Conservation (phyloP, 2,797 vertebrate genomes). For the Adelosebastes latens region DNA sequence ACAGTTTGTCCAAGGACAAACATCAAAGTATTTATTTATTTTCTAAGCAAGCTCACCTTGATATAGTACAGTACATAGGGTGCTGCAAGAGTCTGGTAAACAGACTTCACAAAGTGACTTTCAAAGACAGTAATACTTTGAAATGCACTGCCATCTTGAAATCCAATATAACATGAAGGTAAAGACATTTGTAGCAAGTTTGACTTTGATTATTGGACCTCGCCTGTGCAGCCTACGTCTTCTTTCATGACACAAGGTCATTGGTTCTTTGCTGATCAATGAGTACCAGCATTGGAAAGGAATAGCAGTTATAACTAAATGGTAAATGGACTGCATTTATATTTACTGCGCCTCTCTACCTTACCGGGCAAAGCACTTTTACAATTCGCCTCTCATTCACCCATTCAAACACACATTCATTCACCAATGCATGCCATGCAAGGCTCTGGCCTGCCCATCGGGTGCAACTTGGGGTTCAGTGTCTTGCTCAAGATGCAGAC, state of each 20-base stretch:
- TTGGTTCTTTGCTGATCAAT: slow-evolving; percentile 37
- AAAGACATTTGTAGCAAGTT: background rate
- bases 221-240: background rate
- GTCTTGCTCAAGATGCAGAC: background rate
- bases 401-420: background rate
- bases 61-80: background rate
- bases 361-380: background rate
- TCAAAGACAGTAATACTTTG: background rate
- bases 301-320: background rate
- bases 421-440: background rate
- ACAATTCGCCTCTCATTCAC: background rate
- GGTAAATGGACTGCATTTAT: background rate
- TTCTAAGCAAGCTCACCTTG: background rate
- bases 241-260: slow-evolving; percentile 19
- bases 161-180: background rate
- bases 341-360: background rate
- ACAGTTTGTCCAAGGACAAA: slow-evolving; percentile 6
- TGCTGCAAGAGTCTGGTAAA: background rate
- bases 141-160: background rate
- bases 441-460: background rate
- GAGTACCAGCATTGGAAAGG: background rate
- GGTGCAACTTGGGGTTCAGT: background rate
- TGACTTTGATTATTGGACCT: slow-evolving; percentile 2
- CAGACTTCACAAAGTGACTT: background rate
- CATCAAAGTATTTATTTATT: background rate